These are phyloP conservation scores for Drosophila nannoptera DNA, from an alignment of 1,140 invertebrate genomes.

Conservation along the genomic window DNA sequence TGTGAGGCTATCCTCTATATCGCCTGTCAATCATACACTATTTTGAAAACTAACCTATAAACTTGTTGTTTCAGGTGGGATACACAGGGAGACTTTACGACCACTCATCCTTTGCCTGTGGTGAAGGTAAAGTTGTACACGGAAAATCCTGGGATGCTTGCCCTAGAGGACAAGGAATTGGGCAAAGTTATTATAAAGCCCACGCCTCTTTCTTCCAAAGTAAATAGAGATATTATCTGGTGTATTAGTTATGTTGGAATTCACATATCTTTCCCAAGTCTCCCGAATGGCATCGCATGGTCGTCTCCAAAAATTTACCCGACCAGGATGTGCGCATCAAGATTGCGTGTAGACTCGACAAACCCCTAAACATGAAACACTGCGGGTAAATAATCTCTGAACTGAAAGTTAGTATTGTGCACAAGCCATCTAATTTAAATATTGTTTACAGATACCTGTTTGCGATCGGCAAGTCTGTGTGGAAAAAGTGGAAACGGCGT, in stretches of 20 bases:
- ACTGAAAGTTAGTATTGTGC: slow-evolving; percentile 1
- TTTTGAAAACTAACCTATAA: neutral
- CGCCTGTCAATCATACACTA: too few species aligned
- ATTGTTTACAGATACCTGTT: slow-evolving; percentile 89
- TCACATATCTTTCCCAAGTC: slow-evolving; percentile 79
- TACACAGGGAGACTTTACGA: slow-evolving; percentile 98
- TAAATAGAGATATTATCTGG: slow-evolving; percentile 56
- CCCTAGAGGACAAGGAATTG: slow-evolving; percentile 98
- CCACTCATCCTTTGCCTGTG: slow-evolving; percentile 96
- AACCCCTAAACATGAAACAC: slow-evolving; percentile 99
- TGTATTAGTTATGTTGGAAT: slow-evolving; percentile 36
- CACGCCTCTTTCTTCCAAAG: slow-evolving; percentile 94
- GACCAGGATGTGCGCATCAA: slow-evolving; percentile 98
- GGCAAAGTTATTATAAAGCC: slow-evolving; percentile 95
- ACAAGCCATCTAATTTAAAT: slow-evolving; percentile 19
- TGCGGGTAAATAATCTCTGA: slow-evolving; percentile 84
- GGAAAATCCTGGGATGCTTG: slow-evolving; percentile 97
- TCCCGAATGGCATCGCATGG: slow-evolving; percentile 99
- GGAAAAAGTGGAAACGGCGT: slow-evolving; percentile 99
- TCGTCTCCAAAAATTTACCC: slow-evolving; percentile 93
- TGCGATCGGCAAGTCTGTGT: slow-evolving; percentile 96
- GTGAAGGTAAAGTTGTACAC: slow-evolving; percentile 99
- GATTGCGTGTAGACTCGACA: slow-evolving; percentile 98
- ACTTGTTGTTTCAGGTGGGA: slow-evolving; percentile 88
- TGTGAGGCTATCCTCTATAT: slow-evolving; percentile 82